These are phyloP conservation scores for Balanococcus diminutus DNA, from an alignment of 2,888 invertebrate genomes.

Conservation along the genomic window DNA sequence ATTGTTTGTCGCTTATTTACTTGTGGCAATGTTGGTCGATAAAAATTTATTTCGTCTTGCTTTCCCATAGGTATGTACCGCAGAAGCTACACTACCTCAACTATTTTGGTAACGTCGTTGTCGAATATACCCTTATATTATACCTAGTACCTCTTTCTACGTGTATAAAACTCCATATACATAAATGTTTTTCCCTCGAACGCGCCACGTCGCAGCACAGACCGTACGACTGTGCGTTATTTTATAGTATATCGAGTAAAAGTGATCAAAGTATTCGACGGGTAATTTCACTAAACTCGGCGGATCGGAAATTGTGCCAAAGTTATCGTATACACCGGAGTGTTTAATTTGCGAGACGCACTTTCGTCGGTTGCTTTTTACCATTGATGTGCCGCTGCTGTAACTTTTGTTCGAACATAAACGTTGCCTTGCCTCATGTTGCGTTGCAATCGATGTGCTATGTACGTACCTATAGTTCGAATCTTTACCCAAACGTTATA, in stretches of 20 bases:
- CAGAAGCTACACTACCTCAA: neutral
- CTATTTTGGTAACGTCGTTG: too few species aligned
- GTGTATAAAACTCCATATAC: neutral
- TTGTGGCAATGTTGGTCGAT: conserved; percentile 40
- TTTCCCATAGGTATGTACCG: neutral
- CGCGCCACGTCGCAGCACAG: too few species aligned
- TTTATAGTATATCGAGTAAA: neutral
- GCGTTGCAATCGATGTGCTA: too few species aligned
- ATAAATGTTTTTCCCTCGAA: neutral
- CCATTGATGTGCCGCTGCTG: neutral
- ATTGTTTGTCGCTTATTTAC: conserved; percentile 42
- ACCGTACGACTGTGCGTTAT: neutral
- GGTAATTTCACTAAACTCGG: conserved; percentile 13
- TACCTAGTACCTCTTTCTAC: neutral
- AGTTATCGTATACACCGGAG: neutral
- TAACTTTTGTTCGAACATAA: too few species aligned
- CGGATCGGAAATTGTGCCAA: conserved; percentile 21
- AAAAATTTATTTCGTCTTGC: conserved; percentile 17
- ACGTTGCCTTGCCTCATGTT: too few species aligned
- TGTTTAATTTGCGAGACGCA: conserved; percentile 7
- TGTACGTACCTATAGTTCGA: too few species aligned
- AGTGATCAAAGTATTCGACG: conserved; percentile 15
- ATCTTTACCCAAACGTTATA: too few species aligned
- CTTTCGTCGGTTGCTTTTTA: neutral
- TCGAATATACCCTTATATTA: neutral